These are phyloP conservation scores for Amblyraja radiata DNA, from an alignment of 2,797 vertebrate genomes.

Conservation along the genomic window DNA sequence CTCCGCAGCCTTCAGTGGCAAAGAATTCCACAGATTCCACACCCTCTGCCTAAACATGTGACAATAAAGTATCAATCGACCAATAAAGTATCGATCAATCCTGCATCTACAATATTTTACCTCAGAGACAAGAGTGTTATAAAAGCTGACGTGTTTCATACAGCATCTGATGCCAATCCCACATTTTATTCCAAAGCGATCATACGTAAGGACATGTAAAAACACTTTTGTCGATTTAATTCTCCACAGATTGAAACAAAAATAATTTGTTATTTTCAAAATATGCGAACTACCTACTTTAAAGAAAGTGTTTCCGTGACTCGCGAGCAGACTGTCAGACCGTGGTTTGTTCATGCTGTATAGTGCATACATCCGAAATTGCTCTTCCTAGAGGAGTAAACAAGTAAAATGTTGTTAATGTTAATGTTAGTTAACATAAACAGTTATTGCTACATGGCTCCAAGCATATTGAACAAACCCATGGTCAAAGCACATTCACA, in stretches of 20 bases:
- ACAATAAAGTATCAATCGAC: no score
- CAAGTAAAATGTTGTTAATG: background rate
- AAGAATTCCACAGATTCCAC: no score
- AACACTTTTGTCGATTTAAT: background rate
- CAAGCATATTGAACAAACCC: slow-evolving; percentile 3
- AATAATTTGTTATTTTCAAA: background rate
- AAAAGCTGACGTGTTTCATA: background rate
- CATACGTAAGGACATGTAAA: background rate
- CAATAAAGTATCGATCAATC: no score
- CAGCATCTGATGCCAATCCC: no score
- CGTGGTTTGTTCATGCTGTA: slow-evolving; percentile 83
- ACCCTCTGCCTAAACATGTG: no score
- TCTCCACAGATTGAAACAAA: background rate
- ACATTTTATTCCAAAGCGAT: background rate
- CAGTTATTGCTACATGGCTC: no score
- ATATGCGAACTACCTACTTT: slow-evolving; percentile 59
- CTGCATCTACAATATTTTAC: background rate
- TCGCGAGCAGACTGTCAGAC: slow-evolving; percentile 68
- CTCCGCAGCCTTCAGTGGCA: no score
- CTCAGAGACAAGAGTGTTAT: background rate
- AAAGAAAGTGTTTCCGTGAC: slow-evolving; percentile 75
- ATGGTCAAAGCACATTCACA: background rate
- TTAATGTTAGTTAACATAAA: background rate
- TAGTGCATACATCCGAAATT: slow-evolving; percentile 76
- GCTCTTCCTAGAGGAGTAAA: slow-evolving; percentile 60